A percentile compares a stretch with the other conserved stretches of the same genome.
Conservation (phyloP, 2,113 vertebrate species). For the Heterochromis multidens region DNA sequence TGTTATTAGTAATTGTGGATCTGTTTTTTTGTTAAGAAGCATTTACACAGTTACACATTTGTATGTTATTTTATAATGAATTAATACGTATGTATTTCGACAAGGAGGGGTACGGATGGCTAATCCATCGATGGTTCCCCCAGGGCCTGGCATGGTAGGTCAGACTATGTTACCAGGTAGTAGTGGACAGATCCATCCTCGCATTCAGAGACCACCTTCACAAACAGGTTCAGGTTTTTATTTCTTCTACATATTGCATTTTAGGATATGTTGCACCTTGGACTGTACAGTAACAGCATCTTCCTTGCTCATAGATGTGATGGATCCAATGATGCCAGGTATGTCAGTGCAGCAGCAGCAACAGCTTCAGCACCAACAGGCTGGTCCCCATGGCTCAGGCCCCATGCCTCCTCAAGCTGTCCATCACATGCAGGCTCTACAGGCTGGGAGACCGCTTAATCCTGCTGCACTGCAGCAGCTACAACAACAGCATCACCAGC, state of each 20-base stretch:
- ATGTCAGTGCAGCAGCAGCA: conserved; percentile 83
- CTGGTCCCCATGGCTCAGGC: conserved; percentile 81
- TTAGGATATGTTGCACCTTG: background rate
- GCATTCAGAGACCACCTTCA: conserved; percentile 83
- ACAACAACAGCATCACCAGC: conserved; percentile 83
- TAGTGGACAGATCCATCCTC: conserved; percentile 87
- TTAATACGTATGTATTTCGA: background rate
- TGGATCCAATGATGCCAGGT: conserved; percentile 91
- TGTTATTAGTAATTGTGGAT: background rate
- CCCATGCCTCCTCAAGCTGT: conserved; percentile 85
- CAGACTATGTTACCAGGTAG: conserved; percentile 83
- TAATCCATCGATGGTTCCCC: conserved; percentile 88
- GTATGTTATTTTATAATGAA: background rate
- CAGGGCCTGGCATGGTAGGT: conserved; percentile 81
- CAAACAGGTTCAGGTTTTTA: conserved; percentile 83
- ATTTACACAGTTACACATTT: background rate
- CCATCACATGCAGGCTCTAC: conserved; percentile 89
- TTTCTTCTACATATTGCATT: background rate
- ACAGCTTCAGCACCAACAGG: conserved; percentile 83
- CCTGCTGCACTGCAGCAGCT: conserved; percentile 89
- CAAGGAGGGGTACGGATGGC: conserved; percentile 80
- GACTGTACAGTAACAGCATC: background rate
- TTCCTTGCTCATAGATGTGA: conserved; percentile 77
- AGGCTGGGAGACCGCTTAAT: conserved; percentile 87
- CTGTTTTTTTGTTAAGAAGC: background rate